Base-by-base conservation (phyloP, 2,888 invertebrate genomes). In the Netelia virgata region DNA sequence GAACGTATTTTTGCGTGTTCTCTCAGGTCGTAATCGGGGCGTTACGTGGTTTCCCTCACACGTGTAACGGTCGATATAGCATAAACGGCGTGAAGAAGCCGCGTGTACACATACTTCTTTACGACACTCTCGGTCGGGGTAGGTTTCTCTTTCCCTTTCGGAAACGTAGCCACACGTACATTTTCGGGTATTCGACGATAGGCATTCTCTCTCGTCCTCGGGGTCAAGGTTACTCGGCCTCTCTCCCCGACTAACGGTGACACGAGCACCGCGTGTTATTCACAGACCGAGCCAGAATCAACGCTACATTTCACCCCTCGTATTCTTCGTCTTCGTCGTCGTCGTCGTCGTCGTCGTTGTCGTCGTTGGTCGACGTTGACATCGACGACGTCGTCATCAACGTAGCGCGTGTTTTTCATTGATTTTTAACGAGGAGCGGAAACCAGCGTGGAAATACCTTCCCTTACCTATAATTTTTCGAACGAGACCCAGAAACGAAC, bases 181-280 rank as follows among this genome's bases (percentile, higher is more conserved):
- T 77, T 84, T 81, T 84, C 77, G 81, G 73, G 50, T 77, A 63
- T 64, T 43, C 18, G 43, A 61, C 11, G 75, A 81, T 77, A 75
- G 81, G 63, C 55, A 64, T 77, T 81, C 74, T 76, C 23, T 57
- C n/a, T 18, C 5, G 70, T 81, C 66, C 68, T 80, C 57, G 78
- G 28, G 83, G 83, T 86, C 83, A 86, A 84, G 84, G 84, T 84
- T 84, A 84, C 73, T 61, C 84, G 57, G 63, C 63, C 57, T 77
- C 73, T 63, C 61, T 53, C 53, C 28, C 28, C 69, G 77, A 77
- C 69, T 23, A 77, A 73, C 73, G 79, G 47, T 20, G 50, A 63
- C 63, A 63, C 41, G 55, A 28, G 68, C 68, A 41, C 76, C 55
- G 14, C 43, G 20, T 59, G 18, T 57, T 68, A 66, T 64, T 18